Evolutionary conservation across 2,888 invertebrate species (phyloP).

Genomic region (Pristionchus entomophagus): DNA sequence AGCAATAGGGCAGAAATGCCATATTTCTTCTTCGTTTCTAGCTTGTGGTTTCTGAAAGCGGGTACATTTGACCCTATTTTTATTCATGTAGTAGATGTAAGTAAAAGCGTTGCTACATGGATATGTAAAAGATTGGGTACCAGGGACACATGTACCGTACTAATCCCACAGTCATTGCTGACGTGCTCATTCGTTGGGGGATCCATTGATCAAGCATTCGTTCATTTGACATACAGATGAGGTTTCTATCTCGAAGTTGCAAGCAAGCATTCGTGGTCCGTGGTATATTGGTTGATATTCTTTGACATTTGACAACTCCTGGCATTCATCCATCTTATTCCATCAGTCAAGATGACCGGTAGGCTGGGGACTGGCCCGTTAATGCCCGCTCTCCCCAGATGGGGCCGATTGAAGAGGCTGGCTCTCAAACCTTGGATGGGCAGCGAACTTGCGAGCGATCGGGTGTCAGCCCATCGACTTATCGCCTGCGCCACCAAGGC

Average conservation of each 20-base stretch:
- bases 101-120: background rate
- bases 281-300: background rate
- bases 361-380: background rate
- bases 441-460: slow-evolving; percentile 5
- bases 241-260: background rate
- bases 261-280: background rate
- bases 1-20: background rate
- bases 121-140: background rate
- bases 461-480: background rate
- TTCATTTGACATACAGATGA: background rate
- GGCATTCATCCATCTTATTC: no score
- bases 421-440: background rate
- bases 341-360: background rate
- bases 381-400: background rate
- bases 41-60: no score
- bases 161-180: background rate
- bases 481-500: slow-evolving; percentile 25
- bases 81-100: background rate
- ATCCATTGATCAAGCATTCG: background rate
- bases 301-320: no score
- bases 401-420: background rate
- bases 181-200: background rate
- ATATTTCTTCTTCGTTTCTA: background rate
- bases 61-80: background rate
- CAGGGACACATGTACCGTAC: slow-evolving; percentile 24